A percentile compares a stretch with the other conserved stretches of the same genome.
Evolutionary conservation across 2,797 vertebrate species (phyloP).

Genomic region (Sebastes cheni): DNA sequence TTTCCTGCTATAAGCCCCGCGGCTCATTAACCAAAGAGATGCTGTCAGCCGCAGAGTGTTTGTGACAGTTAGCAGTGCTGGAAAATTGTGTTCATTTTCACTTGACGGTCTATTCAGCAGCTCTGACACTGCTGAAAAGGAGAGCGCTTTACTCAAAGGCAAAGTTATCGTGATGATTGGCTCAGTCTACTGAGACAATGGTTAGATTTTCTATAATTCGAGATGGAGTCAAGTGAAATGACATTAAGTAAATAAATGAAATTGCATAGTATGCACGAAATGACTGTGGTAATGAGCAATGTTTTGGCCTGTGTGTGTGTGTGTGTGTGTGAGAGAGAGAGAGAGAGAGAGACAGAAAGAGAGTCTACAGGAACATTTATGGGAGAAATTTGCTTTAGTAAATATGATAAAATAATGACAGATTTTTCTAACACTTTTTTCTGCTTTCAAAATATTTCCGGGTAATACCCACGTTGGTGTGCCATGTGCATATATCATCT

Average conservation of each 20-base stretch:
- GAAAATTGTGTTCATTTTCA: conserved; percentile 43
- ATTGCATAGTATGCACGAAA: conserved; percentile 22
- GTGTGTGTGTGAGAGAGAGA: neutral
- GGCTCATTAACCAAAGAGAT: conserved; percentile 23
- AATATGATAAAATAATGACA: neutral
- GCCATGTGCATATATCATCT: conserved; percentile 1
- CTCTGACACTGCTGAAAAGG: conserved; percentile 32
- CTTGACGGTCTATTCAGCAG: conserved; percentile 20
- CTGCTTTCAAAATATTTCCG: conserved; percentile 14
- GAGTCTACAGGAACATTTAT: neutral
- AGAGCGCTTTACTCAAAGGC: conserved; percentile 28
- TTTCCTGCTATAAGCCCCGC: conserved; percentile 1
- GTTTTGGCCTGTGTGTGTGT: neutral
- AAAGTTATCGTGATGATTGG: conserved; percentile 48
- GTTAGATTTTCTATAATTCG: conserved; percentile 44
- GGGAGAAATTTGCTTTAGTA: neutral
- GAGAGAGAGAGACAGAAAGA: neutral
- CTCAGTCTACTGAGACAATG: conserved; percentile 44
- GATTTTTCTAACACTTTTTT: neutral
- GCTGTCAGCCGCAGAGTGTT: conserved; percentile 22
- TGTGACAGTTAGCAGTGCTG: conserved; percentile 21
- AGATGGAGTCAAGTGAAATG: conserved; percentile 44
- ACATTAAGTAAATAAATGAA: conserved; percentile 63
- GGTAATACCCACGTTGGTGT: neutral
- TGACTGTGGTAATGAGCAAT: neutral